phyloP scores from a whole-genome alignment of 1,140 invertebrate species.

The Formica exsecta region DNA sequence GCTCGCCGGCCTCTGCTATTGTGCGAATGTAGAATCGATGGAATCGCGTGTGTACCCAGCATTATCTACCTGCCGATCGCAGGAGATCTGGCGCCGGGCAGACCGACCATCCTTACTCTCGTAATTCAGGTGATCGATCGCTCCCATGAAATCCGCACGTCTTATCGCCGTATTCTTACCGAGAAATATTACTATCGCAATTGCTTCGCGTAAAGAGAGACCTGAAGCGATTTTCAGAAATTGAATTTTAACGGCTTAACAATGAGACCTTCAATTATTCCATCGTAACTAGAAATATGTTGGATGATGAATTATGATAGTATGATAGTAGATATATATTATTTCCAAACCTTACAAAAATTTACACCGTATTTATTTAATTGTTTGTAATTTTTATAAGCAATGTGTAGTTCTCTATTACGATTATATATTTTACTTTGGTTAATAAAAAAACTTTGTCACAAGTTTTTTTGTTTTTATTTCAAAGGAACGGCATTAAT shows the following conservation, averaged over 20 bases:
- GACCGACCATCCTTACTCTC: conserved; percentile 60
- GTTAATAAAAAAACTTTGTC: neutral
- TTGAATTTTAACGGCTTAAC: conserved; percentile 54
- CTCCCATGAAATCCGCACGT: conserved; percentile 51
- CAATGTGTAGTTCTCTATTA: neutral
- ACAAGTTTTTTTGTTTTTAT: neutral
- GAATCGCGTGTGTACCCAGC: conserved; percentile 81
- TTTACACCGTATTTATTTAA: neutral
- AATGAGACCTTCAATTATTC: conserved; percentile 11
- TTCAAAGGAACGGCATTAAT: conserved; percentile 29
- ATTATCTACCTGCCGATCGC: conserved; percentile 82
- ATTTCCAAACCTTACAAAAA: neutral
- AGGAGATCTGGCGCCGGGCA: conserved; percentile 80
- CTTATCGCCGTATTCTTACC: conserved; percentile 48
- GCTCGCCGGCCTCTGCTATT: conserved; percentile 73
- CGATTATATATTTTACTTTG: conserved; percentile 3
- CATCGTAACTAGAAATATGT: neutral
- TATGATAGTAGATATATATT: neutral
- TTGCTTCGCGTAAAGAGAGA: conserved; percentile 38
- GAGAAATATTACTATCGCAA: conserved; percentile 48
- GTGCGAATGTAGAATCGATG: conserved; percentile 80
- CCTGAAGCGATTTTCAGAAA: conserved; percentile 18
- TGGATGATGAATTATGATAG: conserved; percentile 4
- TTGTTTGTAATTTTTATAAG: neutral
- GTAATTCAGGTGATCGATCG: conserved; percentile 72